These are phyloP conservation scores for Megalurothrips usitatus DNA, from an alignment of 2,888 invertebrate species.

Conservation along the genomic window DNA sequence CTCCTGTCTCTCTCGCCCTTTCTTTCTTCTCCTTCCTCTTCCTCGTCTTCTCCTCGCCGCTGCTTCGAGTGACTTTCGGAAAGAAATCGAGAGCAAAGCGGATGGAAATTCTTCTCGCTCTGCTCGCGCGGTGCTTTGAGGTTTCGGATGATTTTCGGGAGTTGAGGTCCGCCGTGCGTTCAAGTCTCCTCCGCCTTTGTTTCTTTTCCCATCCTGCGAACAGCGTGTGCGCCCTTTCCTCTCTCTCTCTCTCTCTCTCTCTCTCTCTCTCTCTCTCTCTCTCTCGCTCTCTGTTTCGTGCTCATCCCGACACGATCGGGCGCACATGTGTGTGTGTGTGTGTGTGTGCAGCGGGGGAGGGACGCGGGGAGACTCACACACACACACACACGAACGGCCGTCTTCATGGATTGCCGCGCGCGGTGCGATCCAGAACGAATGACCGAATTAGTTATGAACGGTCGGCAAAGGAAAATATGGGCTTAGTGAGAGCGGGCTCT, in stretches of 20 bases:
- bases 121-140: too few species aligned
- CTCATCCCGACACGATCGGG: not conserved
- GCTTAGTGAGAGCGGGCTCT: constrained; percentile 9
- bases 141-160: too few species aligned
- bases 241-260: not conserved
- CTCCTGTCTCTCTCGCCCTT: not conserved
- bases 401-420: not conserved
- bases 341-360: not conserved
- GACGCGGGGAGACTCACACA: not conserved
- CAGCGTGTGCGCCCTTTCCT: not conserved
- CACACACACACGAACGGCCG: too few species aligned
- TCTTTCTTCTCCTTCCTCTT: not conserved
- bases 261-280: not conserved
- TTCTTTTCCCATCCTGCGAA: not conserved
- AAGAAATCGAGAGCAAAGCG: too few species aligned
- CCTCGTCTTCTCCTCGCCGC: not conserved
- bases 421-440: constrained; percentile 9
- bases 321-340: not conserved
- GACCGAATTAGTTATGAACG: constrained; percentile 19
- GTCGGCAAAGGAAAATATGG: constrained; percentile 20
- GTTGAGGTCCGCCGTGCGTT: too few species aligned
- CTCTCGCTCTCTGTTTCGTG: too few species aligned
- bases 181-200: not conserved
- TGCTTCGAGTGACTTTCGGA: not conserved
- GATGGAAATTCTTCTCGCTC: too few species aligned